Conservation (phyloP, 2,113 vertebrate genomes). For the Mesembrinibis cayennensis region DNA sequence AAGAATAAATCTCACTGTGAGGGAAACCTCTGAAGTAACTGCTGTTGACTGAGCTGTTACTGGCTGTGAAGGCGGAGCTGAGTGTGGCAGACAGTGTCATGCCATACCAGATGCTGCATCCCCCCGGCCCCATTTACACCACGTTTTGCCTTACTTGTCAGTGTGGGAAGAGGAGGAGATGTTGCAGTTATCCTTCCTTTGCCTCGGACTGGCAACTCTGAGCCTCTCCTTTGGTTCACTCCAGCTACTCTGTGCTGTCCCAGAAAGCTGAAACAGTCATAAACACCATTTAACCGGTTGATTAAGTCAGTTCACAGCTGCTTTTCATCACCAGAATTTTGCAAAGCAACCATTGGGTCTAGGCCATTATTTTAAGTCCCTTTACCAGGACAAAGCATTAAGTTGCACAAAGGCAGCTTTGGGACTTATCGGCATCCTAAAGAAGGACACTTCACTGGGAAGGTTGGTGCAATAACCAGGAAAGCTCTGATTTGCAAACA, state of each 20-base stretch:
- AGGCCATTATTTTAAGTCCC: neutral
- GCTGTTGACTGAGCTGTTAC: slow-evolving; percentile 23
- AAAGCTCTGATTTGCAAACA: neutral
- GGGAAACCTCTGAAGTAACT: slow-evolving; percentile 56
- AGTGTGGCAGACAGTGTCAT: slow-evolving; percentile 44
- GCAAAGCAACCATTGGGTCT: neutral
- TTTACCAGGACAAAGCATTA: neutral
- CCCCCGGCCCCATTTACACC: neutral
- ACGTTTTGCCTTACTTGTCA: neutral
- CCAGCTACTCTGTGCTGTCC: neutral
- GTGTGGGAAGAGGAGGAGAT: neutral
- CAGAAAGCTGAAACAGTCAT: neutral
- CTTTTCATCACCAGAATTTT: slow-evolving; percentile 1
- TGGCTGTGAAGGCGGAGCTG: slow-evolving; percentile 38
- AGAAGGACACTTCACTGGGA: neutral
- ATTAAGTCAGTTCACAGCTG: neutral
- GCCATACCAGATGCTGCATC: slow-evolving; percentile 6
- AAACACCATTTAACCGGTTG: neutral
- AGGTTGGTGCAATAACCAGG: neutral
- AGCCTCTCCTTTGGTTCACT: neutral
- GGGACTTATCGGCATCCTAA: neutral
- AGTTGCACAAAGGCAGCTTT: neutral
- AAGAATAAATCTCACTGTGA: slow-evolving; percentile 58
- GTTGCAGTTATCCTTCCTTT: neutral
- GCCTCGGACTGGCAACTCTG: neutral